A percentile compares a stretch with the other conserved stretches of the same genome.
Conservation (phyloP, 2,888 invertebrate genomes). For the Cephus pulcher region DNA sequence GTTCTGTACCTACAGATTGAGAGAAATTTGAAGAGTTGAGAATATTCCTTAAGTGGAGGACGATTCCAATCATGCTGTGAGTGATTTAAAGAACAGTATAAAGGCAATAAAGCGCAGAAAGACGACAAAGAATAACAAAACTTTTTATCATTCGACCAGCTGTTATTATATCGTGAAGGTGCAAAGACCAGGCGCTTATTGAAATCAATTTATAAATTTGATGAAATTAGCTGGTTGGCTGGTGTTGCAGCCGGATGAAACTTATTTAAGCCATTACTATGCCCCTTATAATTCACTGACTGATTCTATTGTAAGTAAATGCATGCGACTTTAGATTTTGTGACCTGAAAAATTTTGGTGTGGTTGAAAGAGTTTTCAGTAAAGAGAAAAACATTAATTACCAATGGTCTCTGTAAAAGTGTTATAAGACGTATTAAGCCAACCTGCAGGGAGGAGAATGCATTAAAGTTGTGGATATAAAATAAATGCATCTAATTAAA, state of each 20-base stretch:
- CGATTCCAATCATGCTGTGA: background rate
- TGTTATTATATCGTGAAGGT: background rate
- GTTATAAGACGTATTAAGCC: constrained; percentile 27
- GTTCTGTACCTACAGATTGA: constrained; percentile 71
- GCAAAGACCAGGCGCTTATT: constrained; percentile 26
- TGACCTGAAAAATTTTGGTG: background rate
- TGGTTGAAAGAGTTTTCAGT: background rate
- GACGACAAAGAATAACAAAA: background rate
- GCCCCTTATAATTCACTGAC: background rate
- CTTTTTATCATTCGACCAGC: background rate
- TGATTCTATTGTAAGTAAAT: background rate
- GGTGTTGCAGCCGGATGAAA: constrained; percentile 1
- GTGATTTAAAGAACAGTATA: background rate
- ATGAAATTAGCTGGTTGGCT: constrained; percentile 14
- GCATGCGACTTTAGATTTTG: background rate
- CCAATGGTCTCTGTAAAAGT: constrained; percentile 32
- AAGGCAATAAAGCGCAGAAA: background rate
- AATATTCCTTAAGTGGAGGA: background rate
- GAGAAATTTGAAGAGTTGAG: background rate
- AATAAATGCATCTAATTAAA: background rate
- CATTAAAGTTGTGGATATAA: background rate
- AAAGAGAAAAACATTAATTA: constrained; percentile 33
- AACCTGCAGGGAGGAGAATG: constrained; percentile 23
- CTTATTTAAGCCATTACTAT: background rate
- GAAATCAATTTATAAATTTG: constrained; percentile 35